Conservation (phyloP, 23 tunicate genomes). For the Styela clava region DNA sequence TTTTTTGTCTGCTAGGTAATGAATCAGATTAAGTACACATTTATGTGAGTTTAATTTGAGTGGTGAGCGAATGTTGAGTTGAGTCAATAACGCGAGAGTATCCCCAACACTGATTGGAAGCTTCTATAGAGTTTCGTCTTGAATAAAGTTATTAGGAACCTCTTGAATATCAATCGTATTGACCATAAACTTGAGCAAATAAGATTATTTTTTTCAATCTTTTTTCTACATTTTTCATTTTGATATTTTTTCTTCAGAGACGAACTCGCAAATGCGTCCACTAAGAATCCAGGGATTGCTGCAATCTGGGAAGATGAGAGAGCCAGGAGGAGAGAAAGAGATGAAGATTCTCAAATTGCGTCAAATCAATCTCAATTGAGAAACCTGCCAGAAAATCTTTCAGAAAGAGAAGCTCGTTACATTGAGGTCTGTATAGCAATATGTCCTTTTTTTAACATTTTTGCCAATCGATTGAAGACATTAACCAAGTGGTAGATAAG, state of each 20-base stretch:
- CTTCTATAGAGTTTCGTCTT: too few relatives aligned
- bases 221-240: neutral
- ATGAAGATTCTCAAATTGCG: conserved; percentile 43
- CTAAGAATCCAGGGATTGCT: conserved; percentile 71
- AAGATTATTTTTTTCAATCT: too few relatives aligned
- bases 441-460: neutral
- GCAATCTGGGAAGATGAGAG: conserved; percentile 85
- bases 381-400: conserved; percentile 9
- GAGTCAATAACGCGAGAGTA: too few relatives aligned
- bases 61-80: too few relatives aligned
- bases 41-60: too few relatives aligned
- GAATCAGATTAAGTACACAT: too few relatives aligned
- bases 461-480: neutral
- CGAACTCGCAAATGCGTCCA: conserved; percentile 24
- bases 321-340: conserved; percentile 42
- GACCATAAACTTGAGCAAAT: too few relatives aligned
- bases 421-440: conserved; percentile 33
- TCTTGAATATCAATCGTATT: too few relatives aligned
- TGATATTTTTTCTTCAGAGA: conserved; percentile 29
- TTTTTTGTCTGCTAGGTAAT: neutral
- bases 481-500: neutral
- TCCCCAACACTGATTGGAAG: too few relatives aligned
- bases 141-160: too few relatives aligned
- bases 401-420: conserved; percentile 34
- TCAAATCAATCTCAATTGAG: conserved; percentile 24